These are phyloP conservation scores for Hydrolagus colliei DNA, from an alignment of 2,797 vertebrate genomes.

Conservation along the genomic window DNA sequence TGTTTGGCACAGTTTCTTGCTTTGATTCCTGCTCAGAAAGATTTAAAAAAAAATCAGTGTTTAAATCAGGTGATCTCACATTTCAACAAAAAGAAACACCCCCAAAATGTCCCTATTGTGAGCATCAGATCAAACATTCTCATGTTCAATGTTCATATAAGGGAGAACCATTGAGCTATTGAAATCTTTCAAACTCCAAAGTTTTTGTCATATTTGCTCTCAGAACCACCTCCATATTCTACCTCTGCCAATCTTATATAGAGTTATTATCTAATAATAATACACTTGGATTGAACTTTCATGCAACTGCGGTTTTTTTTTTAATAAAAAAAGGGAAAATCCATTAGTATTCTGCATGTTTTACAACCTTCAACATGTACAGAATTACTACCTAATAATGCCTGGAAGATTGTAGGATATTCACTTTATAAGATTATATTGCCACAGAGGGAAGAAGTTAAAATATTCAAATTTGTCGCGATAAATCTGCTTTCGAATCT, in stretches of 20 bases:
- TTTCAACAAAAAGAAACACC: neutral
- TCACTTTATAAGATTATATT: no score
- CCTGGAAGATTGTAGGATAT: no score
- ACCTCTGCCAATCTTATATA: neutral
- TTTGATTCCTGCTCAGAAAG: constrained; percentile 41
- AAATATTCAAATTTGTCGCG: no score
- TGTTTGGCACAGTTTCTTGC: constrained; percentile 34
- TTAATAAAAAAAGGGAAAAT: no score
- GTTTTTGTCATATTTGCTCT: neutral
- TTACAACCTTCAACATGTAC: no score
- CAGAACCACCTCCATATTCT: neutral
- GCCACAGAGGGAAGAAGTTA: no score
- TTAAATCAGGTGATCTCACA: neutral
- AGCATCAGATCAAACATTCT: neutral
- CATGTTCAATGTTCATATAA: neutral
- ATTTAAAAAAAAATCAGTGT: constrained; percentile 11
- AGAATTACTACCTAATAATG: no score
- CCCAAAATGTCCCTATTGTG: neutral
- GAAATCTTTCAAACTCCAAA: neutral
- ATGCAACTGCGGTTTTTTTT: no score
- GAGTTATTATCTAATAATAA: neutral
- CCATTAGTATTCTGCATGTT: no score
- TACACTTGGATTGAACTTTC: no score
- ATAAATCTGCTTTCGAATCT: no score
- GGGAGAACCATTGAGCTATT: constrained; percentile 16